Percentiles rank a stretch among this genome's conserved stretches.
Evolutionary conservation across 1,140 invertebrate genomes (phyloP).

Genomic region (Drosophila neocordata): DNA sequence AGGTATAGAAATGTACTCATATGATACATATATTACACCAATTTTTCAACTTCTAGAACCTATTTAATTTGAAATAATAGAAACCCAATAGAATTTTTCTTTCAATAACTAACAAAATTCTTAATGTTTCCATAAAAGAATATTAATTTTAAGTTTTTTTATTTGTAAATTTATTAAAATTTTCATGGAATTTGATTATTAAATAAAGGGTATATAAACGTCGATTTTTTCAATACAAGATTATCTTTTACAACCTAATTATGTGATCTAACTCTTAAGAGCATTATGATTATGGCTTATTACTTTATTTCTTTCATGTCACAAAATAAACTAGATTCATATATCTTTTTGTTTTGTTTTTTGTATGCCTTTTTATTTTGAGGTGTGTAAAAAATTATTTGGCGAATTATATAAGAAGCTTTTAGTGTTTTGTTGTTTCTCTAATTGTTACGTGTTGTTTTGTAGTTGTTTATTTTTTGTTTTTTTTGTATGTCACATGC

Average conservation of each 20-base stretch:
- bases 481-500: constrained; percentile 36
- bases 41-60: too few relatives aligned
- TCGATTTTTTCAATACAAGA: neutral
- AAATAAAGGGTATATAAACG: neutral
- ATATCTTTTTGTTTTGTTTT: neutral
- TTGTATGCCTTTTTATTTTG: constrained; percentile 3
- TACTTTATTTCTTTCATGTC: constrained; percentile 45
- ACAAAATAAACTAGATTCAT: constrained; percentile 43
- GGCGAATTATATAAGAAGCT: constrained; percentile 69
- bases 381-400: constrained; percentile 67
- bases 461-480: constrained; percentile 21
- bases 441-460: constrained; percentile 70
- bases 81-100: too few relatives aligned
- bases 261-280: constrained; percentile 55
- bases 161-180: too few relatives aligned
- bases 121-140: too few relatives aligned
- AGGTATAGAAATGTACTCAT: too few relatives aligned
- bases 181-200: too few relatives aligned
- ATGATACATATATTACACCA: too few relatives aligned
- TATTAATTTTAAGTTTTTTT: too few relatives aligned
- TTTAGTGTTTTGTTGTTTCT: constrained; percentile 58
- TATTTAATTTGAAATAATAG: too few relatives aligned
- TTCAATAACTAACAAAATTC: too few relatives aligned
- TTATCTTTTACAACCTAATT: constrained; percentile 29
- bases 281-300: constrained; percentile 56